phyloP scores from a whole-genome alignment of 2,797 vertebrate genomes.

The Onychomys leucogaster region DNA sequence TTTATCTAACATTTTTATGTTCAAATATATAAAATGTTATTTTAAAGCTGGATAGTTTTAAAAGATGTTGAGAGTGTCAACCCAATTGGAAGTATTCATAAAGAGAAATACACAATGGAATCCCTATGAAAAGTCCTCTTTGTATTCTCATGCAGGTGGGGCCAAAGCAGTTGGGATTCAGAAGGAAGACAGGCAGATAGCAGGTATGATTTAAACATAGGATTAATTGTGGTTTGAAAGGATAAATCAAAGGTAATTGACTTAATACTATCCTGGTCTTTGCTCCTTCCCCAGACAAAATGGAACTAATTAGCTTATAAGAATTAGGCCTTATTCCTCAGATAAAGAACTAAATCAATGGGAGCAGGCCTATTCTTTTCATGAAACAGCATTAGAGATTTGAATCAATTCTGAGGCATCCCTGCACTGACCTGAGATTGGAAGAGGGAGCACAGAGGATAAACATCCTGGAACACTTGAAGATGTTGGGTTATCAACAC shows the following conservation, averaged over 20 bases:
- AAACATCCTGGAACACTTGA: not conserved
- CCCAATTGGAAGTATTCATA: not conserved
- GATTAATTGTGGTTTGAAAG: not conserved
- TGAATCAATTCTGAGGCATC: not conserved
- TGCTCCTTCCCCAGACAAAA: not conserved
- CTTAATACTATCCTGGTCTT: not conserved
- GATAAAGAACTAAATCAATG: not conserved
- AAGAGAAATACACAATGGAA: not conserved
- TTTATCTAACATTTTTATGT: not conserved
- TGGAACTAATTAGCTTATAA: not conserved
- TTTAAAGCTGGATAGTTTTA: not conserved
- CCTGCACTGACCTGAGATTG: not conserved
- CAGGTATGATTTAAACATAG: not conserved
- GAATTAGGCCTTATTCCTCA: not conserved
- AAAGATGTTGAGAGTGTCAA: not conserved
- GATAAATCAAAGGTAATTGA: conserved; percentile 20
- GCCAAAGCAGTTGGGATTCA: not conserved
- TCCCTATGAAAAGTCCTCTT: no score
- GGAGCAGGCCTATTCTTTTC: not conserved
- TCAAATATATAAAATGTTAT: not conserved
- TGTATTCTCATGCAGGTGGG: not conserved
- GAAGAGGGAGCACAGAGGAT: not conserved
- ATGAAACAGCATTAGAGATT: not conserved
- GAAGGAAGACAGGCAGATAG: not conserved
- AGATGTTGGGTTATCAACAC: not conserved